Evolutionary conservation across 2,888 invertebrate genomes (phyloP), one percentile per base, ranked within the genome.

Genomic region (Sphaeridia pumilis): DNA sequence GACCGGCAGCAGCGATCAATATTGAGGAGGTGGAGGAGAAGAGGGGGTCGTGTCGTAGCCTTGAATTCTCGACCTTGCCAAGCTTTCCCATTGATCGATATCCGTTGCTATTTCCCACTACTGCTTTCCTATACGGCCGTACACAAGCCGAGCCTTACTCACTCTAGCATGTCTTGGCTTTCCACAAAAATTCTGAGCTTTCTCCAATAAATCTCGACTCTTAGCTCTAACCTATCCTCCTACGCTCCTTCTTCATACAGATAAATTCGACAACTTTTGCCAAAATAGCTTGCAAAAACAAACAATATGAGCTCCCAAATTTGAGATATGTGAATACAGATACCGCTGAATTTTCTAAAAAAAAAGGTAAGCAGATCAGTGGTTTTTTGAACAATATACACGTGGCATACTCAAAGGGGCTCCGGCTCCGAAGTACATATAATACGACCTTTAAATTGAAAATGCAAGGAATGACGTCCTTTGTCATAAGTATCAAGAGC

Each of bases 31-130:
- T 58, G 61, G 63, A 58, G 52, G 59, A 58, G 58, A 56, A 57
- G 54, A 59, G 60, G 61, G 61, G 63, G 63, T 61, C 60, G 61
- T 60, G 63, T 61, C 60, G 58, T 56, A 61, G 63, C 63, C 63
- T 63, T 63, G 63, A 63, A 60, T 58, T 34, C 54, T 58, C 55
- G 58, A 49, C 59, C 56, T 61, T 60, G 57, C 53, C 52, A 51
- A 49, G 34, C 44, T 55, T 36, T 48, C 17, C 38, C 49, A 28
- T 49, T 52, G 58, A 56, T 58, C 58, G 58, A 58, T 58, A 56
- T 52, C 55, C 54, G 46, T 54, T 52, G 48, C 54, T 58, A 47
- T 52, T 46, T 47, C 46, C 36, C 25, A 43, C 10, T 36, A 17
- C 31, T 22, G 31, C 27, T 14, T 45, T 3, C 21, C 20, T 4